phyloP scores from a whole-genome alignment of 2,113 vertebrate genomes.

The Thalassarche chlororhynchos region DNA sequence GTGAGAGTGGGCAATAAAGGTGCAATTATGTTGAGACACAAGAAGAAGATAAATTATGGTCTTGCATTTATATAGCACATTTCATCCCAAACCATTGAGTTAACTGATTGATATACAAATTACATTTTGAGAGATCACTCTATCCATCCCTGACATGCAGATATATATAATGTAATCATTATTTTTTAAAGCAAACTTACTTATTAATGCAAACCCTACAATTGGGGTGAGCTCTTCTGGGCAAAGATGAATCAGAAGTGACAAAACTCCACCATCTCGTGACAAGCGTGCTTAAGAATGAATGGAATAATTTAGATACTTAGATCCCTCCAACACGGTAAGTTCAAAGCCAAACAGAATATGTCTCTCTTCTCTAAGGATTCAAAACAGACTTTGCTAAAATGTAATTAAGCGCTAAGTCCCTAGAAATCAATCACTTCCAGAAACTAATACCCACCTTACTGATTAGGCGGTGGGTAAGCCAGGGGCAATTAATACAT shows the following conservation, averaged over 20 bases:
- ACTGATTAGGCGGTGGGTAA: conserved; percentile 67
- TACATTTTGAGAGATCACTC: conserved; percentile 22
- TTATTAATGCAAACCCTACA: conserved; percentile 56
- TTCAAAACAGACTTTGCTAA: conserved; percentile 66
- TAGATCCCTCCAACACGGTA: conserved; percentile 26
- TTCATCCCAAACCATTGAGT: neutral
- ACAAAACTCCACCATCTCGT: neutral
- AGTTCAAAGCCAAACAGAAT: conserved; percentile 68
- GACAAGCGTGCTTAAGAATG: neutral
- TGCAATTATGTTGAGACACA: neutral
- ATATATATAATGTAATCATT: conserved; percentile 37
- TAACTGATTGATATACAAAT: conserved; percentile 57
- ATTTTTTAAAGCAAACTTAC: conserved; percentile 62
- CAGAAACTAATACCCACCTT: conserved; percentile 71
- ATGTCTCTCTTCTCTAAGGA: conserved; percentile 55
- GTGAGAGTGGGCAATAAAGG: neutral
- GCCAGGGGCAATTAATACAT: conserved; percentile 64
- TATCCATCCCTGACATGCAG: neutral
- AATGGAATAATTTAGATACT: conserved; percentile 55
- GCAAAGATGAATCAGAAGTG: conserved; percentile 58
- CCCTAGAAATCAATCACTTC: conserved; percentile 78
- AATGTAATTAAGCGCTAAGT: conserved; percentile 76
- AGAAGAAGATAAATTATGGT: neutral
- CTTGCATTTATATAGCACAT: conserved; percentile 47
- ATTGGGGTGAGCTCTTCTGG: conserved; percentile 52